phyloP scores from a whole-genome alignment of 2,113 vertebrate species.

The Otis tarda region DNA sequence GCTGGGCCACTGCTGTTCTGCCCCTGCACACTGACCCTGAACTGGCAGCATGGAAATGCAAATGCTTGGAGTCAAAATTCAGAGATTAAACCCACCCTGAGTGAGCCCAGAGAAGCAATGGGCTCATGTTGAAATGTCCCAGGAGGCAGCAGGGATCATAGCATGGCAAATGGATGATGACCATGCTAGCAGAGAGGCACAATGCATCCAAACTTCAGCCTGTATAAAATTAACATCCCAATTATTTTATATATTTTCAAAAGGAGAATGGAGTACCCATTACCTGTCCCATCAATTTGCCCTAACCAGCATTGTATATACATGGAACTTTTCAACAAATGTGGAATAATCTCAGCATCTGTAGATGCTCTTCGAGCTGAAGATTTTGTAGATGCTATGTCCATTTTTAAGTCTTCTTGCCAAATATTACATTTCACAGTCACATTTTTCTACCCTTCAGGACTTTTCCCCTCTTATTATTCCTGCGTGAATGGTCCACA shows the following conservation, averaged over 20 bases:
- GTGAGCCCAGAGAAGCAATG: background rate
- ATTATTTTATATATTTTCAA: background rate
- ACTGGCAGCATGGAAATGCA: background rate
- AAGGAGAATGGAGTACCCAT: background rate
- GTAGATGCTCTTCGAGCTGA: background rate
- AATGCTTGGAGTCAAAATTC: background rate
- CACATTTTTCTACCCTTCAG: background rate
- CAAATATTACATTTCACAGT: background rate
- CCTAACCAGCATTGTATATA: background rate
- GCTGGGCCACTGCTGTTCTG: background rate
- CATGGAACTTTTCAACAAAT: background rate
- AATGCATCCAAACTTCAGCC: background rate
- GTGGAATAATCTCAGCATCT: background rate
- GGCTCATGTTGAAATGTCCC: rapidly evolving
- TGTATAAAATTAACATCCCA: background rate
- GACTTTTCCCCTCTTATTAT: background rate
- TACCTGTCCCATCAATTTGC: background rate
- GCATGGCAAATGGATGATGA: background rate
- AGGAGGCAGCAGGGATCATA: background rate
- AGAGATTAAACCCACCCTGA: background rate
- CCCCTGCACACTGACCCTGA: background rate
- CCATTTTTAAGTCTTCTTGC: background rate
- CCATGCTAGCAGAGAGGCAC: background rate
- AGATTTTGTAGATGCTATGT: background rate
- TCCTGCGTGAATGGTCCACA: background rate